Conservation (phyloP, 2,888 invertebrate species). For the Caenorhabditis sp. region DNA sequence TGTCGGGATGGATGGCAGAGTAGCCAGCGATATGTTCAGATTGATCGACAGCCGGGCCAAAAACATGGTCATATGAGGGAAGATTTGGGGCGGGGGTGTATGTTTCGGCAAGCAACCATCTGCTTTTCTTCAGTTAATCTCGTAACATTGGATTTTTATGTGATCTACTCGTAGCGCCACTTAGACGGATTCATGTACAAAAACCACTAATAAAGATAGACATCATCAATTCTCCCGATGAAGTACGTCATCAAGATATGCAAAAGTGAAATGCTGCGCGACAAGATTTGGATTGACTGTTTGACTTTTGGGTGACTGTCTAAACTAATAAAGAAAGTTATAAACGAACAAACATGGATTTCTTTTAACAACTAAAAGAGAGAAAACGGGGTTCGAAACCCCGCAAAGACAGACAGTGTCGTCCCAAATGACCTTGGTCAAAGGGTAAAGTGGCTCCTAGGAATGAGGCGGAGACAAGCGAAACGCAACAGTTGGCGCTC, state of each 20-base stretch:
- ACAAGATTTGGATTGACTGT: neutral
- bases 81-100: neutral
- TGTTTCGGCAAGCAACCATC: constrained; percentile 33
- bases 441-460: constrained; percentile 37
- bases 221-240: constrained; percentile 36
- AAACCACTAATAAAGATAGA: constrained; percentile 56
- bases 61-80: constrained; percentile 38
- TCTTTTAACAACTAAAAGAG: neutral
- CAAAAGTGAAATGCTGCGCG: constrained; percentile 27
- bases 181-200: constrained; percentile 45
- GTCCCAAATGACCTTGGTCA: constrained; percentile 53
- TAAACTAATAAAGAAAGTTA: neutral
- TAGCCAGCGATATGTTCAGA: neutral
- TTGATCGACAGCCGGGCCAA: constrained; percentile 21
- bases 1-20: neutral
- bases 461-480: constrained; percentile 51
- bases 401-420: constrained; percentile 23
- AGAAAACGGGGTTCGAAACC: neutral
- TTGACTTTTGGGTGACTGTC: no score
- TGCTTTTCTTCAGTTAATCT: constrained; percentile 33
- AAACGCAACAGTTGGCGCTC: constrained; percentile 56
- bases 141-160: constrained; percentile 47
- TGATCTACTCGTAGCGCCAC: constrained; percentile 53
- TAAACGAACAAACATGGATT: constrained; percentile 6
- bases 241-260: constrained; percentile 49